Evolutionary conservation across 2,113 vertebrate species (phyloP), one percentile per base, ranked within the genome.

Genomic region (Etia nguti): DNA sequence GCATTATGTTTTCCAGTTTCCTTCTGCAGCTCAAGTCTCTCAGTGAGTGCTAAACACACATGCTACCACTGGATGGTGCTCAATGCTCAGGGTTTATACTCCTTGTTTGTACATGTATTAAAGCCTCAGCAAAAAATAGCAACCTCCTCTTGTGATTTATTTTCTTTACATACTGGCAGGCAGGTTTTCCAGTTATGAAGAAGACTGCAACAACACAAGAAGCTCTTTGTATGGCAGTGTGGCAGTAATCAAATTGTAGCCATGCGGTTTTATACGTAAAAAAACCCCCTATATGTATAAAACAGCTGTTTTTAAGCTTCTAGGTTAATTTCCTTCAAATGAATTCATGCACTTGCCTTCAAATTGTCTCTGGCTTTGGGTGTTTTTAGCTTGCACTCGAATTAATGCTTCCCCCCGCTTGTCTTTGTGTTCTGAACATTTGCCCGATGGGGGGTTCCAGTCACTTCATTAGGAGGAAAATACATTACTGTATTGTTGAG

Each of bases 381-480:
- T 86, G 43, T 85, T 85, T 79, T 83, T 1, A 77, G 73, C 85
- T 89, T 62, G 92, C 86, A 90, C 73, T 92, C 90, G 88, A 91
- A 75, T 92, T 88, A 70, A 85, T 83, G 86, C 60, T 79, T 79
- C 62, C 16, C 26, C 24, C 50, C 4, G 43, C 86, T 84, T 84
- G 81, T 87, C 62, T 87, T 77, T 84, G 54, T 83, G 79, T 48
- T 88, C 41, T 89, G 75, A 90, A 83, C 88, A 83, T 90, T 56
- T 81, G 60, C 86, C 81, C 70, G 22, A 18, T 85, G 65, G 89
- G 89, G 88, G 73, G 80, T 79, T 80, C 54, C 82, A 86, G 80
- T 84, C 90, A 90, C 90, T 94, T 94, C 52, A 92, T 92, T 90
- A 90, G 11, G 10, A 90, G 52, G 57, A 34, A 92, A 91, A 92